Base-by-base conservation (phyloP, 1,140 invertebrate genomes). In the Branchinecta lynchi region DNA sequence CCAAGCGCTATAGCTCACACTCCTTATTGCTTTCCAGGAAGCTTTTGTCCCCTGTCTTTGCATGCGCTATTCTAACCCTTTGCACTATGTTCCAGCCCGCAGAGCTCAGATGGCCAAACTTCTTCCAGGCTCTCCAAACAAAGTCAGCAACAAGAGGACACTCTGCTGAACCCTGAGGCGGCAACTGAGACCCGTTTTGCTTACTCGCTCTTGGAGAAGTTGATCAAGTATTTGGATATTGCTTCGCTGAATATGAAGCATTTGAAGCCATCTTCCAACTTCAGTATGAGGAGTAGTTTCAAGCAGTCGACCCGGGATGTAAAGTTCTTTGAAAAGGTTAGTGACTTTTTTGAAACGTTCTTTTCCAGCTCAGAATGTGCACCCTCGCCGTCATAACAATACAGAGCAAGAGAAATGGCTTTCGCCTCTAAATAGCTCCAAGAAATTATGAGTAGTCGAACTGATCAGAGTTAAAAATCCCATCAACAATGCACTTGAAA, bases 301-400 rank as follows among this genome's bases (percentile, higher is more conserved):
- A 95, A 94, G 76, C 95, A 90, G 0, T 92, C 93, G 8, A 93
- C 93, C 0, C 86, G 94, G 65, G 97, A 99, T 80, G 98, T 99
- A 66, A 99, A 99, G 79, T 99, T 99, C 82, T 99, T 99, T 80
- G 95, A 92, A 17, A 99, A 99, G 84, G 93, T 89, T 73, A 43
- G 8, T 65, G 69, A 21, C 5, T 32, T 7, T 17, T 60, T 60
- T 32, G 5, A 5, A 32, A 32, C 10, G 0, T 66, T 32, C 9
- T 43, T 32, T 43, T 43, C 32, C 8, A 8, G 66, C 66, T 3
- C 8, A 8, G 32, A 32, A 32, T 32, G 32, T 5, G 32, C 32
- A 3, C 5, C 32, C 32, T 32, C 32, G 32, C 32, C 1, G 32
- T 32, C 32, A 32, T 32, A 32, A n/a, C n/a, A n/a, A n/a, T n/a